phyloP scores from a whole-genome alignment of 2,113 vertebrate genomes.

The Phyllostomus discolor region DNA sequence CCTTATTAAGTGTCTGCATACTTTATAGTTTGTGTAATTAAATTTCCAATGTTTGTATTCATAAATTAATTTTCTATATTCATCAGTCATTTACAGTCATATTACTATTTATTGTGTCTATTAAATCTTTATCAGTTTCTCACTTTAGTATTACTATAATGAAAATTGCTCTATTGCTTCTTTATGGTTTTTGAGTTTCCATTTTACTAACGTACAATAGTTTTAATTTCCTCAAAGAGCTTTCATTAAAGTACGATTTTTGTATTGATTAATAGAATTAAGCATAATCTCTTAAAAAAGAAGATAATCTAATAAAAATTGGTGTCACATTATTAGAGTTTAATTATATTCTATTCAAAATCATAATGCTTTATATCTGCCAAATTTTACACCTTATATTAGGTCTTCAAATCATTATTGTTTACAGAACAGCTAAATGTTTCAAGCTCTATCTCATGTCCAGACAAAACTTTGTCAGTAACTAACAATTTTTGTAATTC shows the following conservation, averaged over 20 bases:
- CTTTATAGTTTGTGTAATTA: not conserved
- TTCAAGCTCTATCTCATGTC: not conserved
- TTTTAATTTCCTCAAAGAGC: constrained; percentile 5
- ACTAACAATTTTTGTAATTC: not conserved
- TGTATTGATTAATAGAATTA: not conserved
- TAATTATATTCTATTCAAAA: not conserved
- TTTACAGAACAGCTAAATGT: not conserved
- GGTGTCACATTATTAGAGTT: not conserved
- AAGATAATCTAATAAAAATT: constrained; percentile 13
- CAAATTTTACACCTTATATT: not conserved
- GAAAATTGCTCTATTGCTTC: not conserved
- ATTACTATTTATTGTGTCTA: not conserved
- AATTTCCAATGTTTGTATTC: not conserved
- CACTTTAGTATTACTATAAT: not conserved
- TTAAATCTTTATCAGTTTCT: not conserved
- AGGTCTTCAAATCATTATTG: not conserved
- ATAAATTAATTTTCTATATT: not conserved
- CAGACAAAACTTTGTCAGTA: not conserved
- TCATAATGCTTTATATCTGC: not conserved
- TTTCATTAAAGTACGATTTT: not conserved
- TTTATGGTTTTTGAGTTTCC: not conserved
- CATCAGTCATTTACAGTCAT: not conserved
- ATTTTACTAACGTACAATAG: constrained; percentile 18
- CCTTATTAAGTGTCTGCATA: not conserved
- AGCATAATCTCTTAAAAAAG: not conserved